Conservation (phyloP, 2,888 invertebrate genomes). For the Pollenia griseotomentosa region DNA sequence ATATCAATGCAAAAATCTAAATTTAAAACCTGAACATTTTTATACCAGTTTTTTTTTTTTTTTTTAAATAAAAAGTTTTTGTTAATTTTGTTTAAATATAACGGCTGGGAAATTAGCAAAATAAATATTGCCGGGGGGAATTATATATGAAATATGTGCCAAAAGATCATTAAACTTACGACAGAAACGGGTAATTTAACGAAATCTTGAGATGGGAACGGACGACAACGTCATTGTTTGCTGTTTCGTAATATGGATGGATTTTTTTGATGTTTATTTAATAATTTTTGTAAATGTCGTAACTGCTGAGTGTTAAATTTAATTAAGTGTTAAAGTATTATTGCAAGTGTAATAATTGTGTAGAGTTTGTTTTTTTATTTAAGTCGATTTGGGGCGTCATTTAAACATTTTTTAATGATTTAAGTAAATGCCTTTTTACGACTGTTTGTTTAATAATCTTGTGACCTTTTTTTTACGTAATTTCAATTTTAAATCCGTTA, state of each 20-base stretch:
- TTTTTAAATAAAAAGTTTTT: neutral
- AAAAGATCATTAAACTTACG: slow-evolving; percentile 70
- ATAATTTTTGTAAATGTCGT: slow-evolving; percentile 28
- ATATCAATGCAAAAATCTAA: neutral
- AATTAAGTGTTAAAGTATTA: slow-evolving; percentile 44
- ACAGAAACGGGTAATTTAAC: neutral
- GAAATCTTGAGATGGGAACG: neutral
- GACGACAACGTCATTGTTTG: slow-evolving; percentile 41
- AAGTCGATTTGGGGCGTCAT: neutral
- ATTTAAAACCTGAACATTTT: slow-evolving; percentile 9
- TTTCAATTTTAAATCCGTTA: too few relatives aligned
- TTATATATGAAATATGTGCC: slow-evolving; percentile 57
- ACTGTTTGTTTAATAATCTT: too few relatives aligned
- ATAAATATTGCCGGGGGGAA: neutral
- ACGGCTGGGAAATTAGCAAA: slow-evolving; percentile 21
- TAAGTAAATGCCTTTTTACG: too few relatives aligned
- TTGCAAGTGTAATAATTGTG: neutral
- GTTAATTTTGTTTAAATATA: slow-evolving; percentile 23
- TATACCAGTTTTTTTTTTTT: slow-evolving; percentile 7
- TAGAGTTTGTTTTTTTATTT: neutral
- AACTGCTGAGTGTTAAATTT: slow-evolving; percentile 25
- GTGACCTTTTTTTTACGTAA: too few relatives aligned
- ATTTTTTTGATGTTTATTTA: neutral
- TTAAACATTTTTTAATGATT: too few relatives aligned
- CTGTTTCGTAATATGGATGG: slow-evolving; percentile 54